phyloP scores from a whole-genome alignment of 2,888 invertebrate species.

The Drosophila percnosoma region DNA sequence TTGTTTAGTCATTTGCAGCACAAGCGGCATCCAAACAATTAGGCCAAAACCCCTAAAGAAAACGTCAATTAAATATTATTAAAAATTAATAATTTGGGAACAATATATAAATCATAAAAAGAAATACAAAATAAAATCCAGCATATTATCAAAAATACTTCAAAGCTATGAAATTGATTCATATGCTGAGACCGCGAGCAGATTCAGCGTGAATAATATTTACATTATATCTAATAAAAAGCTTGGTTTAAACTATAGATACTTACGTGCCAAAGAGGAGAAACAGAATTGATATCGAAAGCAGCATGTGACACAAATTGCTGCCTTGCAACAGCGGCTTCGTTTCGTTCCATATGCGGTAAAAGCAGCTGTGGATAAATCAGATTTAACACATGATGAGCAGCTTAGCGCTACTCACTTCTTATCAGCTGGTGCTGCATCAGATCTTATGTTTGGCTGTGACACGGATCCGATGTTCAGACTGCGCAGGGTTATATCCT shows the following conservation, averaged over 20 bases:
- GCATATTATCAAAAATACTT: not conserved
- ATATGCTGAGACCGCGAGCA: not conserved
- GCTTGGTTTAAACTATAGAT: not conserved
- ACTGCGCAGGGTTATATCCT: constrained; percentile 16
- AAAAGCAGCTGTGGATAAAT: constrained; percentile 9
- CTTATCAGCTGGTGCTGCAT: accelerated
- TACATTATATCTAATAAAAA: not conserved
- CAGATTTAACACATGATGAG: not conserved
- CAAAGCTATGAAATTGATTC: not conserved
- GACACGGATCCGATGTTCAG: constrained; percentile 22
- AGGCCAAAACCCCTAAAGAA: constrained; percentile 33
- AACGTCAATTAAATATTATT: not conserved
- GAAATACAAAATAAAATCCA: not conserved
- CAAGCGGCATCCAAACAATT: constrained; percentile 35
- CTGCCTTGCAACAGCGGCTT: constrained; percentile 21
- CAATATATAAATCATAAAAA: not conserved
- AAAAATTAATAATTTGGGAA: not conserved
- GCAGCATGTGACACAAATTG: constrained; percentile 19
- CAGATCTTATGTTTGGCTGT: constrained; percentile 3
- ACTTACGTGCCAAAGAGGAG: constrained; percentile 32
- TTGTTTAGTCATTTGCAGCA: constrained; percentile 6
- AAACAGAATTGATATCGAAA: not conserved
- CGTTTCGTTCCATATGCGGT: constrained; percentile 31
- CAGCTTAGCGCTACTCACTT: constrained; percentile 13
- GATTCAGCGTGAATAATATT: not conserved